Base-by-base conservation (phyloP, 2,888 invertebrate genomes). In the Myopa tessellatipennis region DNA sequence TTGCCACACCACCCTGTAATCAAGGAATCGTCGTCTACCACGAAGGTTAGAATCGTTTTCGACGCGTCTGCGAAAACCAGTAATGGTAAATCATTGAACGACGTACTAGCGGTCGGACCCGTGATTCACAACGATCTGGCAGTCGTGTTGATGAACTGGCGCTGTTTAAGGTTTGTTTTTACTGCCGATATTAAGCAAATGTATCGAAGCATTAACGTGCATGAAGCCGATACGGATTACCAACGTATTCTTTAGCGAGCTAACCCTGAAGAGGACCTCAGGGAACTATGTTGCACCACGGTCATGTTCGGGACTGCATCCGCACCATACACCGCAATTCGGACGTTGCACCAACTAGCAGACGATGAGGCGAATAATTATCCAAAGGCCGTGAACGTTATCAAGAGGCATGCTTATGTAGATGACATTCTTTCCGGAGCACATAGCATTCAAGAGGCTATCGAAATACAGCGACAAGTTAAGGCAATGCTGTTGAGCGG, bases 121-220 rank as follows among this genome's bases (percentile, higher is more conserved):
- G 36, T 63, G 63, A 63, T 34, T 63, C 63, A 45, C 45, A 45
- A 45, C 45, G 45, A 45, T 45, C 45, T 45, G 45, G 10, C 45
- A 45, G 45, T 45, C 6, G 45, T 45, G 3, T 45, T 45, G 45
- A 45, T 45, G 45, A 45, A 45, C 45, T 45, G 10, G 7, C 45
- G 45, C 45, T 45, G 6, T 12, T 18, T 55, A 4, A 71, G 67
- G 45, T 77, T 74, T 65, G 75, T 58, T 0, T 80, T 77, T 69
- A 75, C 75, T 34, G 78, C 77, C 7, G 78, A 78, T 34, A 78
- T 80, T 12, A 72, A 72, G 38, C 78, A 81, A 73, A 81, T 78
- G 77, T 79, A 76, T 36, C 67, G 74, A 7, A 36, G 76, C 40
- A 79, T 78, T 38, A 67, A 76, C 16, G 34, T 80, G 50, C 45